Base-by-base conservation (phyloP, 2,797 vertebrate species). In the Florisuga fusca region DNA sequence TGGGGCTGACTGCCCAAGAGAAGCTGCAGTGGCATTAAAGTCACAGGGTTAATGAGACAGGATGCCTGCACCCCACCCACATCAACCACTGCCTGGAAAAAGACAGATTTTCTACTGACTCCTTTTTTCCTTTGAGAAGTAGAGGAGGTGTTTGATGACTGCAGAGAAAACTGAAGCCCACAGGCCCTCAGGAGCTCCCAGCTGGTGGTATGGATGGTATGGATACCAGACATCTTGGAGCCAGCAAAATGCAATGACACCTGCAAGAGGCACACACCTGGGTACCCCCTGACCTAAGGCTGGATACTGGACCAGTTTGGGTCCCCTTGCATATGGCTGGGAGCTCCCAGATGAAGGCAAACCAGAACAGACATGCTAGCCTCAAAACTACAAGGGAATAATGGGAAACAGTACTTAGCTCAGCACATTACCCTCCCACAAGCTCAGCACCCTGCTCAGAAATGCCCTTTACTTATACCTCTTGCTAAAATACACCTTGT, bases 301-400 rank as follows among this genome's bases (percentile, higher is more conserved):
- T 54, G 20, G 62, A 27, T 7, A 33, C 22, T 7, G 25, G 55
- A 59, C 27, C 74, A 25, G n/a, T 12, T 0, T 71, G 50, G 46
- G 13, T 55, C 16, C 46, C 16, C 13, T 5, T 19, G 8, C 1
- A 3, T 2, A 1, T 7, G 13, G 12, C 53, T 69, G 36, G 43
- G 45, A 75, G 27, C 21, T 43, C 17, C 6, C 0, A 6, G 57
- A 17, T 38, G 12, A 48, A 71, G 34, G 51, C 33, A 89, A 75
- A 51, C 33, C 1, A 3, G 12, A 63, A 53, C 59, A 73, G 27
- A n/a, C 6, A 12, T 0, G 2, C 50, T 18, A 8, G 10, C 14
- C 48, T 80, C 58, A 36, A 13, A 81, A 12, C 27, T 29, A 29
- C 12, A 64, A 21, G 31, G 1, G 15, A 33, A 7, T 25, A 41